phyloP scores from a whole-genome alignment of 2,113 vertebrate species.

The Larimichthys crocea region DNA sequence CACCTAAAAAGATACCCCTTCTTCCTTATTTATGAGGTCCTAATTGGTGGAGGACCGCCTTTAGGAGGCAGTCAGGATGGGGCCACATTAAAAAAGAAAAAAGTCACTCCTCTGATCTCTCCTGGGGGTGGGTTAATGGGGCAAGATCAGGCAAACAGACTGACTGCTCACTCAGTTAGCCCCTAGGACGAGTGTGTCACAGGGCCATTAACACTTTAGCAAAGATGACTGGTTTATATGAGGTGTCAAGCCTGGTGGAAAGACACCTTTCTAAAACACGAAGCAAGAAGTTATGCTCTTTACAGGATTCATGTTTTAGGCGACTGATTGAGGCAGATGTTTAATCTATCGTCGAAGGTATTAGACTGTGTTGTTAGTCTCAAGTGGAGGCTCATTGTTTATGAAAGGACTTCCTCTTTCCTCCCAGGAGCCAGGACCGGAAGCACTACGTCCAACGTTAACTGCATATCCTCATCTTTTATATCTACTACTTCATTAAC shows the following conservation, averaged over 20 bases:
- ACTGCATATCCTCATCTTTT: constrained; percentile 44
- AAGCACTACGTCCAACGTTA: constrained; percentile 37
- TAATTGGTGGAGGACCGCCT: constrained; percentile 62
- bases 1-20: not conserved
- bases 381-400: constrained; percentile 27
- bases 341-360: constrained; percentile 18
- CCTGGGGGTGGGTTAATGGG: constrained; percentile 68
- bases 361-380: constrained; percentile 43
- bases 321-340: constrained; percentile 3
- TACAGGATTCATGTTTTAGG: not conserved
- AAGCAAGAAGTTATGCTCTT: not conserved
- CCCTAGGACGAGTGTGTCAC: constrained; percentile 36
- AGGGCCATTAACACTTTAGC: constrained; percentile 56
- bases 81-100: constrained; percentile 50
- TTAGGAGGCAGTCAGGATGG: constrained; percentile 47
- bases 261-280: constrained; percentile 2
- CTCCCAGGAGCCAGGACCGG: constrained; percentile 32
- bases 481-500: constrained; percentile 50
- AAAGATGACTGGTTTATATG: constrained; percentile 44
- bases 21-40: constrained; percentile 54
- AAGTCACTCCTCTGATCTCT: constrained; percentile 72
- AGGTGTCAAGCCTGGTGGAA: constrained; percentile 58
- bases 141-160: constrained; percentile 42
- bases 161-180: constrained; percentile 31
- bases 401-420: constrained; percentile 66